These are phyloP conservation scores for Dendrolimus pini DNA, from an alignment of 2,888 invertebrate species.

Conservation along the genomic window DNA sequence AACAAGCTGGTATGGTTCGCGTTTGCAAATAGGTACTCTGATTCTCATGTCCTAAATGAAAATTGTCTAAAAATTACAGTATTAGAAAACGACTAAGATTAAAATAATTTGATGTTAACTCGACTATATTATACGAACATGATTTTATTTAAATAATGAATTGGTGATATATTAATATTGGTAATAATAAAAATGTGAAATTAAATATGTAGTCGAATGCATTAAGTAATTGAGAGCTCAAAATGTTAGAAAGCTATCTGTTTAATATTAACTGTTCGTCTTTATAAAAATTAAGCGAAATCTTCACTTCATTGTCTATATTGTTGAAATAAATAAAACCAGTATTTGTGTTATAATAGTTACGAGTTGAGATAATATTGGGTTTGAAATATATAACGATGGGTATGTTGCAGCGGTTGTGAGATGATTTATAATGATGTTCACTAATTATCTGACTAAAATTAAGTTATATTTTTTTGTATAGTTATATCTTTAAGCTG, in stretches of 20 bases:
- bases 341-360: conserved; percentile 39
- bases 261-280: conserved; percentile 1
- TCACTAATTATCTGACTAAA: conserved; percentile 73
- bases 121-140: not conserved
- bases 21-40: no score
- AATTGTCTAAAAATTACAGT: no score
- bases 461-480: conserved; percentile 74
- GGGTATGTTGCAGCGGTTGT: conserved; percentile 73
- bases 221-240: not conserved
- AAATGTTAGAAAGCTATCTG: not conserved
- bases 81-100: not conserved
- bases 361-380: conserved; percentile 39
- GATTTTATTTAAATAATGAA: not conserved
- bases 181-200: not conserved
- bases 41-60: no score
- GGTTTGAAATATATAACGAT: conserved; percentile 51
- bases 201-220: not conserved
- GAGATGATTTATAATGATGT: conserved; percentile 74
- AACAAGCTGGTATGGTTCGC: no score
- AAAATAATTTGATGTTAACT: not conserved
- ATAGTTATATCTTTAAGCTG: conserved; percentile 69
- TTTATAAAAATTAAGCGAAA: not conserved
- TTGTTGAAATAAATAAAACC: conserved; percentile 30
- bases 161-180: not conserved
- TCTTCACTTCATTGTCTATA: conserved; percentile 7